These are phyloP conservation scores for Saccopteryx leptura DNA, from an alignment of 2,113 vertebrate genomes.

Conservation along the genomic window DNA sequence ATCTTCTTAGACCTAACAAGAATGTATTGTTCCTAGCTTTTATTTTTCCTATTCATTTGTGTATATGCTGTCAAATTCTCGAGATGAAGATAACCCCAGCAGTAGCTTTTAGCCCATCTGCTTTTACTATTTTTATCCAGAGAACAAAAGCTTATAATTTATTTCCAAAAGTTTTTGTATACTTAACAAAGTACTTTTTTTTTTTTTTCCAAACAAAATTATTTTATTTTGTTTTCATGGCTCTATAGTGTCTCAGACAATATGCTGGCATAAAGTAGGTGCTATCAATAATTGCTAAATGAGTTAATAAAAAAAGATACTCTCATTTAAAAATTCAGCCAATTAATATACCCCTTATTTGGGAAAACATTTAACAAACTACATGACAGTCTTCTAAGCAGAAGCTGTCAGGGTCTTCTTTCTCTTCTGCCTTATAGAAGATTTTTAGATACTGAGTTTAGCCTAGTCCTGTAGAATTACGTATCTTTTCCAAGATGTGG, in stretches of 20 bases:
- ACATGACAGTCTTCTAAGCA: background rate
- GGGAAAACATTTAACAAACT: conserved; percentile 24
- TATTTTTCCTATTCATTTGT: conserved; percentile 1
- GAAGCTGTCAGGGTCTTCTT: background rate
- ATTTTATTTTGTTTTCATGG: conserved; percentile 32
- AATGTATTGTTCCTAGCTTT: background rate
- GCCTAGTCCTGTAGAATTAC: background rate
- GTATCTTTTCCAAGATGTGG: background rate
- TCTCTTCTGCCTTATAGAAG: background rate
- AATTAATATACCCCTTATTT: background rate
- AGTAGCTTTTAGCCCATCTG: background rate
- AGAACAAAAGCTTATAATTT: background rate
- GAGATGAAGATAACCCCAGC: background rate
- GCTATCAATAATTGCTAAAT: background rate
- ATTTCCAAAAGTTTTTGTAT: background rate
- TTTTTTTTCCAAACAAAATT: background rate
- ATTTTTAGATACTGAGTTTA: background rate
- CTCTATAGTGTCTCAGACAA: background rate
- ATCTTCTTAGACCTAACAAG: background rate
- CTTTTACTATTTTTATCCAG: background rate
- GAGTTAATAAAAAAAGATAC: background rate
- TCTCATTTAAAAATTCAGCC: background rate
- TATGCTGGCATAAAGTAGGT: background rate
- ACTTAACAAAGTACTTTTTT: background rate
- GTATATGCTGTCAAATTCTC: background rate